phyloP scores from a whole-genome alignment of 2,797 vertebrate species.

The Nannoperca australis region DNA sequence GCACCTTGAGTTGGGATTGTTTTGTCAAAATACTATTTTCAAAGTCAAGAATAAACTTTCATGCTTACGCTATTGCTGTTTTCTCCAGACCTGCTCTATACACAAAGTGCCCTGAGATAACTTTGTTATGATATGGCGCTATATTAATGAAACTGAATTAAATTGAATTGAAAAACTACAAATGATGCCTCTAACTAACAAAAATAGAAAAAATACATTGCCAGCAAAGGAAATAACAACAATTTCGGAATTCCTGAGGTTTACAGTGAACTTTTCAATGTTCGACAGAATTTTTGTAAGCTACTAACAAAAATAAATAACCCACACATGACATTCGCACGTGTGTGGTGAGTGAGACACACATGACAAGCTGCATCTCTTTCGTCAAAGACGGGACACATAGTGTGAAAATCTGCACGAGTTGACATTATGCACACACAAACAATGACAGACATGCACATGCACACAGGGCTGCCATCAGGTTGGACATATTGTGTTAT shows the following conservation, averaged over 20 bases:
- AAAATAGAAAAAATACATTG: neutral
- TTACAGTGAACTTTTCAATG: neutral
- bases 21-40: no score
- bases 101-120: no score
- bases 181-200: neutral
- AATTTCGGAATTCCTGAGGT: neutral
- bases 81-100: no score
- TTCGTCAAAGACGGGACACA: constrained; percentile 8
- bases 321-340: neutral
- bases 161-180: neutral
- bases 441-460: neutral
- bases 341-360: constrained; percentile 1
- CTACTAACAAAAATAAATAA: neutral
- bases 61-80: neutral
- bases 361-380: constrained; percentile 15
- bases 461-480: constrained; percentile 3
- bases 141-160: no score
- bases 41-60: neutral
- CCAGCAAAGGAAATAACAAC: neutral
- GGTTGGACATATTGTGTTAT: constrained; percentile 37
- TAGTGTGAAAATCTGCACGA: neutral
- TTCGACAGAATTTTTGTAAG: neutral
- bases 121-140: no score
- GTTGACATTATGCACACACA: neutral
- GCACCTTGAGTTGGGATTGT: no score